These are phyloP conservation scores for Pygoscelis adeliae DNA, from an alignment of 2,113 vertebrate genomes.

Conservation along the genomic window DNA sequence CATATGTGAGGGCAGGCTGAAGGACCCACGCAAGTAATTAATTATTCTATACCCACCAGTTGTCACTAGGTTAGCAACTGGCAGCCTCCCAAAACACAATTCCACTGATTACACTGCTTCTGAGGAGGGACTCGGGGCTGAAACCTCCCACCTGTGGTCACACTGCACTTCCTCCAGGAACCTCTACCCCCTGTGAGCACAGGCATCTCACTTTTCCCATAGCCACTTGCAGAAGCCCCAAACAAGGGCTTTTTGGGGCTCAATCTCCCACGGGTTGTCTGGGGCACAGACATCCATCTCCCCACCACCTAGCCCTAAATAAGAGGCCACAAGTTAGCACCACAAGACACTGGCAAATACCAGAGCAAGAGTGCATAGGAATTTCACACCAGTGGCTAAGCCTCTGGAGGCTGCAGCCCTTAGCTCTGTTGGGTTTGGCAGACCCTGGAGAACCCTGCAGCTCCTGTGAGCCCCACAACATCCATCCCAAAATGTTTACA, in stretches of 20 bases:
- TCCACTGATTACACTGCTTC: not conserved
- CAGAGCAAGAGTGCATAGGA: not conserved
- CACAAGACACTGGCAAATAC: not conserved
- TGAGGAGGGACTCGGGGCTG: not conserved
- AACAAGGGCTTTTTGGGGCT: not conserved
- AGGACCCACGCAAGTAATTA: not conserved
- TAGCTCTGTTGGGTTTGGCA: not conserved
- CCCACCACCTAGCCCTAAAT: not conserved
- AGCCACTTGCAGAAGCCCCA: not conserved
- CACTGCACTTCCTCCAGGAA: not conserved
- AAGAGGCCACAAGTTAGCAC: not conserved
- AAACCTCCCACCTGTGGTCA: not conserved
- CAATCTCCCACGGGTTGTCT: not conserved
- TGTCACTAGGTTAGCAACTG: not conserved
- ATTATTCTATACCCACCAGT: not conserved
- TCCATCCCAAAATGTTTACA: not conserved
- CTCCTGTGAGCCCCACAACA: not conserved
- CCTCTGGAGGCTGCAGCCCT: not conserved
- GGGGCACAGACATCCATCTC: not conserved
- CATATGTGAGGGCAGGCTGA: rapidly evolving
- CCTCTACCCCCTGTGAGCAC: not conserved
- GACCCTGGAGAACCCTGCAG: not conserved
- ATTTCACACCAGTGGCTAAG: not conserved
- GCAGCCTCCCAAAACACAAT: not conserved
- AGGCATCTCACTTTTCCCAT: not conserved